A percentile compares a stretch with the other conserved stretches of the same genome.
Conservation (phyloP, 2,797 vertebrate genomes). For the Sciaenops ocellatus region DNA sequence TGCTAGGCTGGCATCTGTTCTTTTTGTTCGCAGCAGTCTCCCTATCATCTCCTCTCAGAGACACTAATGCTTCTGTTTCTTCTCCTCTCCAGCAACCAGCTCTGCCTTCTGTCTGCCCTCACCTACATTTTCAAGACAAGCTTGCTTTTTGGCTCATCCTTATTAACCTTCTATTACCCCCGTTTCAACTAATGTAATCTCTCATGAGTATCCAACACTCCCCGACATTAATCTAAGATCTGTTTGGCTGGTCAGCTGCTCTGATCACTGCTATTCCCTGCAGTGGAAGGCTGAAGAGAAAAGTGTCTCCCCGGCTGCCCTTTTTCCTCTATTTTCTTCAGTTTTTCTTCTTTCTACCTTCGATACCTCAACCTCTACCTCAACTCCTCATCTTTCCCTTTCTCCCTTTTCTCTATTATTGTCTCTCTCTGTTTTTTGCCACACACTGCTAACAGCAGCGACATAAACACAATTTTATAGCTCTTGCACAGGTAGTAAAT, state of each 20-base stretch:
- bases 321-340: neutral
- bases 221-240: constrained; percentile 49
- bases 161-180: constrained; percentile 66
- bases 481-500: constrained; percentile 66
- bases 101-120: constrained; percentile 55
- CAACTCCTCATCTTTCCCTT: constrained; percentile 13
- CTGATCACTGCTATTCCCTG: constrained; percentile 47
- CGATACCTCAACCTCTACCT: neutral
- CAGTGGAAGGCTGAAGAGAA: constrained; percentile 4
- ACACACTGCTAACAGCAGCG: constrained; percentile 42
- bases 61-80: constrained; percentile 66
- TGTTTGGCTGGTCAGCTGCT: constrained; percentile 60
- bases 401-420: constrained; percentile 10
- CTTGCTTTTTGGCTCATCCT: constrained; percentile 62
- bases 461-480: constrained; percentile 69
- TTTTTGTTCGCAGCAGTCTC: constrained; percentile 67
- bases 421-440: constrained; percentile 1
- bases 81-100: constrained; percentile 40
- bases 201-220: constrained; percentile 41
- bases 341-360: constrained; percentile 3
- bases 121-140: constrained; percentile 62
- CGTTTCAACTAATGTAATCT: constrained; percentile 61
- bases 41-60: constrained; percentile 69
- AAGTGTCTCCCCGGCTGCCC: neutral
- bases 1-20: constrained; percentile 81